Conservation (phyloP, 2,113 vertebrate species). For the Strix aluco region DNA sequence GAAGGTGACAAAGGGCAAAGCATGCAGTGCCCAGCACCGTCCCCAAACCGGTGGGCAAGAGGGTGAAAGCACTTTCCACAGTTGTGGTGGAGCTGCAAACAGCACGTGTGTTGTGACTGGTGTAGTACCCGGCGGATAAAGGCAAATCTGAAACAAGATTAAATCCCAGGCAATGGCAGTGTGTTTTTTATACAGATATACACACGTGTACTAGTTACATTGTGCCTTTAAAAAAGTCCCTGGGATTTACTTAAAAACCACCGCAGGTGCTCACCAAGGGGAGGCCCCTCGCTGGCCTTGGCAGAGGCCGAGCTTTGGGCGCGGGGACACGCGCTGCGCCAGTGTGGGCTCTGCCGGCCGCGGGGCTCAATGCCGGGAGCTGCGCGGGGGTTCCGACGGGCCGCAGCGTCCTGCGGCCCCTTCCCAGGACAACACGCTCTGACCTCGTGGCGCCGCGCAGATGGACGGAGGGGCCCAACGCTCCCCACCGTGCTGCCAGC, state of each 20-base stretch:
- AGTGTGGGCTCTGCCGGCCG: background rate
- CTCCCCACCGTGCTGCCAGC: background rate
- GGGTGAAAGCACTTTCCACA: background rate
- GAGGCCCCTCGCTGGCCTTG: background rate
- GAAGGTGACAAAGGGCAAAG: background rate
- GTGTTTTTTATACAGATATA: too few relatives aligned
- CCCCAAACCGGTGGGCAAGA: background rate
- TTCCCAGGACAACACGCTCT: background rate
- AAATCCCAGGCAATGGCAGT: accelerated
- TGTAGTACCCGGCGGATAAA: accelerated
- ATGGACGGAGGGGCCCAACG: background rate
- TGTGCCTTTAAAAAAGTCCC: background rate
- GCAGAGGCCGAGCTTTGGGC: background rate
- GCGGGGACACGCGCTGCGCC: accelerated
- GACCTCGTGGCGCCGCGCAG: background rate
- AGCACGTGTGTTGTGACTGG: accelerated
- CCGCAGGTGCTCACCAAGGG: background rate
- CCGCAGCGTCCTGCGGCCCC: background rate
- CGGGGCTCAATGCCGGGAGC: background rate
- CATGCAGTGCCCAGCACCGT: background rate
- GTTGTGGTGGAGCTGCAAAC: accelerated
- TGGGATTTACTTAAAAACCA: background rate
- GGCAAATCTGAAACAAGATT: accelerated
- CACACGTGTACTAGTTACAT: accelerated
- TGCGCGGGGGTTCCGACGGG: accelerated